Percentiles rank a stretch among this genome's conserved stretches.
These are phyloP conservation scores for Phoxinus phoxinus DNA, from an alignment of 2,113 vertebrate genomes.

Conservation along the genomic window DNA sequence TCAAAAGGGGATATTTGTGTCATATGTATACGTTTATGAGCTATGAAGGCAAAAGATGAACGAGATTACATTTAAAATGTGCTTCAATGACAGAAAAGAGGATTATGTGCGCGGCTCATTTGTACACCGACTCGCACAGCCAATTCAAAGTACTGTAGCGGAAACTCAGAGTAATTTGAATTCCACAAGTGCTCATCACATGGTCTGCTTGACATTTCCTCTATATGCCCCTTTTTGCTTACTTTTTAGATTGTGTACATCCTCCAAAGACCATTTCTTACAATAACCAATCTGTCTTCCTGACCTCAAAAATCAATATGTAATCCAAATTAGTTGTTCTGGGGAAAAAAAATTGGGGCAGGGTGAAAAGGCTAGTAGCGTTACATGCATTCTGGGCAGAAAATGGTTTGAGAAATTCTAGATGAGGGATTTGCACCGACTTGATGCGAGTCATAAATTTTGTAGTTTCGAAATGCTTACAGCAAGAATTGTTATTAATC, in stretches of 20 bases:
- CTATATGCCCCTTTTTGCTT: constrained; percentile 42
- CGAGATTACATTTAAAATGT: constrained; percentile 23
- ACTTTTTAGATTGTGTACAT: constrained; percentile 47
- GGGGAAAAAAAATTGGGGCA: constrained; percentile 27
- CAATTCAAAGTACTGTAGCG: constrained; percentile 29
- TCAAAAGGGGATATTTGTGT: constrained; percentile 3
- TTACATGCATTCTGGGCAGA: constrained; percentile 26
- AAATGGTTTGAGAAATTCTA: constrained; percentile 42
- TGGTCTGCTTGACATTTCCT: constrained; percentile 51
- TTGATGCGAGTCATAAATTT: constrained; percentile 28
- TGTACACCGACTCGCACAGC: neutral
- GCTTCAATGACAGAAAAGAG: neutral
- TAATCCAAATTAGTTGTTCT: constrained; percentile 60
- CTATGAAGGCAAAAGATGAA: constrained; percentile 23
- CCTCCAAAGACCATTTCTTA: constrained; percentile 53
- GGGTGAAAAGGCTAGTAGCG: constrained; percentile 1
- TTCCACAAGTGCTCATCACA: constrained; percentile 43
- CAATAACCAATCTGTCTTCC: constrained; percentile 60
- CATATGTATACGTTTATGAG: neutral
- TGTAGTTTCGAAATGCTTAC: neutral
- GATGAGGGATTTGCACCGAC: constrained; percentile 15
- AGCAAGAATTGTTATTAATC: neutral
- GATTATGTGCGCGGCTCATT: neutral
- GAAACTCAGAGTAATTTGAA: constrained; percentile 50
- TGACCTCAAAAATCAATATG: constrained; percentile 60